Base-by-base conservation (phyloP, 2,113 vertebrate species). In the Rynchops niger region DNA sequence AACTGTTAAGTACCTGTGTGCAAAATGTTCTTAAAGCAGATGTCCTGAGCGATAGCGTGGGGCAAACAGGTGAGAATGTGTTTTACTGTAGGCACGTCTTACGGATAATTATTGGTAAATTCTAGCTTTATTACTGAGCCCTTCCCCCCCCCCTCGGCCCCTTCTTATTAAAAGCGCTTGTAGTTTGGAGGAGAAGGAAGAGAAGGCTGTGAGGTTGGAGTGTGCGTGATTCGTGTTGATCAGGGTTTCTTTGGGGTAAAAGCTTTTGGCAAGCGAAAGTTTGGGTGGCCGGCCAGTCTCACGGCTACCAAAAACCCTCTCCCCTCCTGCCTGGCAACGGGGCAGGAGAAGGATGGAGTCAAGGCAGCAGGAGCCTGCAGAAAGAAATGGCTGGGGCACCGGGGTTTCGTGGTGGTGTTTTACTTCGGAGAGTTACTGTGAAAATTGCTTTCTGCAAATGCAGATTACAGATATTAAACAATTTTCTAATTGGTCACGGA, bases 401-500 rank as follows among this genome's bases (percentile, higher is more conserved):
- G 8, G 69, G 69, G 34, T 32, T 85, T 76, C 53, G 77, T 91
- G 93, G 80, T 96, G 92, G 61, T 96, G 40, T 93, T 92, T 90
- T 95, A 94, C 93, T 94, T 98, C 2, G 53, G 80, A 95, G 94
- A 98, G 98, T 97, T 97, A 95, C 97, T 98, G 97, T 98, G 98
- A 98, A 97, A 98, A 98, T 99, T 98, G 98, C 98, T 99, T 99
- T 99, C 98, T 98, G 98, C 98, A 98, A 98, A 98, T 98, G 98
- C 98, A 98, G 98, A 98, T 98, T 98, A 98, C 98, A 97, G 98
- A 98, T 98, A 98, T 98, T 99, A 99, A 99, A 98, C 99, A 98
- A 99, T 99, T 98, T 99, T 98, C 98, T 98, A 98, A 99, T 99
- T 99, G 98, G 99, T 99, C 99, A 99, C 98, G 98, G 98, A 98